Evolutionary conservation across 2,888 invertebrate genomes (phyloP).

Genomic region (Hemistola chrysoprasaria): DNA sequence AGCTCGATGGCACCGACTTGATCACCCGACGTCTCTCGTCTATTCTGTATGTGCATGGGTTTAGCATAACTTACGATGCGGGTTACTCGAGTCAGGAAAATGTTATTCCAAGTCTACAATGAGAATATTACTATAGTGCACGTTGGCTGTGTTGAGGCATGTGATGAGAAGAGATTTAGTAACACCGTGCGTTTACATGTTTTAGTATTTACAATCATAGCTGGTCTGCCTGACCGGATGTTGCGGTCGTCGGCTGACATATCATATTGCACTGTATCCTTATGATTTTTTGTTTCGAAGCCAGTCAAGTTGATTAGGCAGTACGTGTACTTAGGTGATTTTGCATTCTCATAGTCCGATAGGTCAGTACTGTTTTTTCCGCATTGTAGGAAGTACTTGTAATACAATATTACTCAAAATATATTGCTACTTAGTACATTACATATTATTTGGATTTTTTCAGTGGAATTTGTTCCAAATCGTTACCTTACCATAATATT

Average conservation of each 20-base stretch:
- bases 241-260: constrained; percentile 61
- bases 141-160: constrained; percentile 80
- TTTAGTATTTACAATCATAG: constrained; percentile 75
- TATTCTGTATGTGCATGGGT: constrained; percentile 77
- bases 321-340: constrained; percentile 51
- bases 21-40: constrained; percentile 60
- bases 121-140: constrained; percentile 79
- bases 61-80: constrained; percentile 81
- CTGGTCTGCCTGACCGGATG: constrained; percentile 48
- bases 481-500: constrained; percentile 18
- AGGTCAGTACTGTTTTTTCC: constrained; percentile 41
- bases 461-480: constrained; percentile 46
- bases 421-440: too few relatives aligned
- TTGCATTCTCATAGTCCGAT: constrained; percentile 37
- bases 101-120: constrained; percentile 80
- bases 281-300: constrained; percentile 62
- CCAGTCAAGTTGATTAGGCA: constrained; percentile 62
- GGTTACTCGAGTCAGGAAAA: constrained; percentile 78
- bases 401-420: constrained; percentile 16
- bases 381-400: constrained; percentile 42
- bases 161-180: constrained; percentile 81
- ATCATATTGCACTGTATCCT: constrained; percentile 43
- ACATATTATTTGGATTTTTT: not conserved
- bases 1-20: constrained; percentile 48
- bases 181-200: constrained; percentile 78